phyloP scores from a whole-genome alignment of 1,140 invertebrate genomes.

The Dendrolimus punctatus region DNA sequence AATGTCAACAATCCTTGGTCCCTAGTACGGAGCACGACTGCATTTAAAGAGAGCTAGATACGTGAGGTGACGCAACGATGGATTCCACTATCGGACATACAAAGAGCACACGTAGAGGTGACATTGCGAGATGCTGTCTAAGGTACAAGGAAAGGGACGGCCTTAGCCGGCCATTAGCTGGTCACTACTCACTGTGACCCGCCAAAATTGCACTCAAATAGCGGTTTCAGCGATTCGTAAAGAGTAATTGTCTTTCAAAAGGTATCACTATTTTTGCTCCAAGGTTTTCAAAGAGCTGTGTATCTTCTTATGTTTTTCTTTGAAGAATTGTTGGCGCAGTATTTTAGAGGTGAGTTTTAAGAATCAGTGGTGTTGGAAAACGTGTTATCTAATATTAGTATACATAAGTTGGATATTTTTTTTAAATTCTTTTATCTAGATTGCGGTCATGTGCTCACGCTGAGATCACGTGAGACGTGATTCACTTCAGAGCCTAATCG shows the following conservation, averaged over 20 bases:
- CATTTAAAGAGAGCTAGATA: constrained; percentile 10
- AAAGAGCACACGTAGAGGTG: constrained; percentile 6
- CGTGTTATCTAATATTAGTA: too few species aligned
- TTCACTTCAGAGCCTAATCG: too few species aligned
- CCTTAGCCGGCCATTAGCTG: constrained; percentile 18
- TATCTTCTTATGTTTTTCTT: too few species aligned
- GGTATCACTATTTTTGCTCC: constrained; percentile 6
- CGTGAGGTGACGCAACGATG: constrained; percentile 6
- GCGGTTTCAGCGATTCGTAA: constrained; percentile 23
- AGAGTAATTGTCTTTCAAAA: constrained; percentile 16
- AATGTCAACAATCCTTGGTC: neutral
- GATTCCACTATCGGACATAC: neutral
- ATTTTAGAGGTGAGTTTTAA: too few species aligned
- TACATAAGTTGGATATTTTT: too few species aligned
- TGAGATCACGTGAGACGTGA: too few species aligned
- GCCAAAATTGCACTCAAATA: constrained; percentile 20
- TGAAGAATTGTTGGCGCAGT: too few species aligned
- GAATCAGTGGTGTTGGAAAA: too few species aligned
- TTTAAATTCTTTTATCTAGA: too few species aligned
- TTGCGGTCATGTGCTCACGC: too few species aligned
- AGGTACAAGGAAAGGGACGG: constrained; percentile 27
- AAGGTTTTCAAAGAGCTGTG: too few species aligned
- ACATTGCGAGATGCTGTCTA: constrained; percentile 6
- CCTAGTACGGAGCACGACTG: neutral
- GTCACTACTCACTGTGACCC: constrained; percentile 24